These are phyloP conservation scores for Thaumatotibia leucotreta DNA, from an alignment of 1,140 invertebrate genomes.

Conservation along the genomic window DNA sequence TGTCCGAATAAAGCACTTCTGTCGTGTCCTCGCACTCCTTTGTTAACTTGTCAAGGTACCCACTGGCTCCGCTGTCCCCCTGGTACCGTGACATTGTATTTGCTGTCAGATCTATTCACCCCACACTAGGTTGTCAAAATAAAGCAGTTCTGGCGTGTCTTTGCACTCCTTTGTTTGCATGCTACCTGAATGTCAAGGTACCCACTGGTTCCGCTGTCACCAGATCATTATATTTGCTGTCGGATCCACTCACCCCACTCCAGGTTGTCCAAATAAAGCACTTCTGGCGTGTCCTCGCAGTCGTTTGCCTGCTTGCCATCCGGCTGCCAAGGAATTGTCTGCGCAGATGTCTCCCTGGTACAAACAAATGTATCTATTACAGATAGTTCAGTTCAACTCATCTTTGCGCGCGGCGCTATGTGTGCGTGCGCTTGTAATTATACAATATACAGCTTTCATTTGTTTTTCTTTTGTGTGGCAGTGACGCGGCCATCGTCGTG, in stretches of 20 bases:
- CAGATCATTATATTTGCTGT: constrained; percentile 49
- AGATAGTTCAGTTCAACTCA: constrained; percentile 80
- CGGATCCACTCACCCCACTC: constrained; percentile 75
- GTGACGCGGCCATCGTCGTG: too few relatives aligned
- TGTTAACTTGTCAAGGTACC: too few relatives aligned
- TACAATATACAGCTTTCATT: too few relatives aligned
- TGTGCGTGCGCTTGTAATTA: too few relatives aligned
- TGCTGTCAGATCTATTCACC: constrained; percentile 48
- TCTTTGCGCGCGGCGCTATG: too few relatives aligned
- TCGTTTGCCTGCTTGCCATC: constrained; percentile 73
- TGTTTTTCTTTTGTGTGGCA: too few relatives aligned
- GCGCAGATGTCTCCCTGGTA: constrained; percentile 85
- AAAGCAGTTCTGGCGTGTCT: constrained; percentile 83
- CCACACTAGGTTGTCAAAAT: constrained; percentile 79
- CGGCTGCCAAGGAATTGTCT: constrained; percentile 87
- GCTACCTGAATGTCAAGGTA: too few relatives aligned
- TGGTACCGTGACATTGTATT: neutral
- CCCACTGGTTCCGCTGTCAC: constrained; percentile 79
- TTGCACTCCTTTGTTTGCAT: too few relatives aligned
- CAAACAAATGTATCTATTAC: constrained; percentile 76
- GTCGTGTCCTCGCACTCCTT: constrained; percentile 67
- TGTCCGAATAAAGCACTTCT: constrained; percentile 79
- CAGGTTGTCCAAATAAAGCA: constrained; percentile 79
- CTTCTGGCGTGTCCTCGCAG: constrained; percentile 74
- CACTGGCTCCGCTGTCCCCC: too few relatives aligned